Evolutionary conservation across 2,113 vertebrate genomes (phyloP).

Genomic region (Uria lomvia): DNA sequence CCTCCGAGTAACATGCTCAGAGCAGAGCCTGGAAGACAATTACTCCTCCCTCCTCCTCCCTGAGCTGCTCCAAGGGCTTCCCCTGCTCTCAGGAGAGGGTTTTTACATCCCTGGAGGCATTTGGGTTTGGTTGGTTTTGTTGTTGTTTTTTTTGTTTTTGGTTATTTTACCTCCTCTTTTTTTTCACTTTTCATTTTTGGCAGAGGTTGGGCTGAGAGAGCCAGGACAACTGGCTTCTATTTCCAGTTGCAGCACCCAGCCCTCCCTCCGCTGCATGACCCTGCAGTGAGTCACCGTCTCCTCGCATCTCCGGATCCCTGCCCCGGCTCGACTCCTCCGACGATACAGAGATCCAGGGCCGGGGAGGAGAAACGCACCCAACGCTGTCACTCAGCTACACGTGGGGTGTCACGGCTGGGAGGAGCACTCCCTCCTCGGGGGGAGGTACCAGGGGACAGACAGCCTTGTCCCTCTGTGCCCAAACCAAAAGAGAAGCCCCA

Average conservation of each 20-base stretch:
- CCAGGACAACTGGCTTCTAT: background rate
- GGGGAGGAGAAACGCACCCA: background rate
- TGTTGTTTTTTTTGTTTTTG: background rate
- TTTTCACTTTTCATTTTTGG: background rate
- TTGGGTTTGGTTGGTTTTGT: no score
- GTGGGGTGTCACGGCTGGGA: background rate
- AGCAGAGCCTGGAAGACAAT: background rate
- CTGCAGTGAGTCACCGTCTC: background rate
- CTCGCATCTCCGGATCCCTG: background rate
- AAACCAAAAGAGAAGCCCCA: background rate
- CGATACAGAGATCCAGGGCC: background rate
- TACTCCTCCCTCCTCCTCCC: background rate
- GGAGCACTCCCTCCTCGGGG: background rate
- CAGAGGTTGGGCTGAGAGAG: background rate
- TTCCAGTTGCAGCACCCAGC: background rate
- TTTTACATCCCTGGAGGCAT: background rate
- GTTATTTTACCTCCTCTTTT: background rate
- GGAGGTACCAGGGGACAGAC: background rate
- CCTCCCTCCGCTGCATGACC: background rate
- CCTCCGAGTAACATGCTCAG: accelerated
- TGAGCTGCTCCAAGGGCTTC: background rate
- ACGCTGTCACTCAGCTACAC: accelerated
- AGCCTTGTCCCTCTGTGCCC: background rate
- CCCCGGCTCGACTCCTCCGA: background rate
- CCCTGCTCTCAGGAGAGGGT: background rate